A percentile compares a stretch with the other conserved stretches of the same genome.
phyloP scores from a whole-genome alignment of 92 coral and sea anemone species.

The Phymanthus crucifer region DNA sequence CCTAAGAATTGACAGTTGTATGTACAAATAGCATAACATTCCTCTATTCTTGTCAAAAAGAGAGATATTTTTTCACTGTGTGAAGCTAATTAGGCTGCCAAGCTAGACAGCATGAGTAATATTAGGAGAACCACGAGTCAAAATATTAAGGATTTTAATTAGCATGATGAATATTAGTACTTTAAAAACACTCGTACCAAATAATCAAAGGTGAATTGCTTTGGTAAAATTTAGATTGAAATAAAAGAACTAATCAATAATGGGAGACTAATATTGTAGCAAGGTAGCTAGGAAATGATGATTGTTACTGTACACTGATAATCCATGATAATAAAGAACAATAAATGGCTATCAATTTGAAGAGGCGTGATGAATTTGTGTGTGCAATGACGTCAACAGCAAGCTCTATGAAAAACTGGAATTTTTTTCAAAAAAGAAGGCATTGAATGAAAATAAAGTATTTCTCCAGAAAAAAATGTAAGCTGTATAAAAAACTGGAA shows the following conservation, averaged over 20 bases:
- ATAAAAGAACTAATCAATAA: neutral
- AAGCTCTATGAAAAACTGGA: too few species aligned
- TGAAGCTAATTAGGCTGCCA: neutral
- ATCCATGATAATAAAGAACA: too few species aligned
- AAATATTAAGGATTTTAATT: neutral
- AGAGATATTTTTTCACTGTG: neutral
- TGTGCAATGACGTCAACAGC: too few species aligned
- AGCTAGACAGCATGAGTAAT: neutral
- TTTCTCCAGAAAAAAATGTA: neutral
- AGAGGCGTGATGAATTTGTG: too few species aligned
- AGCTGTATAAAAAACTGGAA: too few species aligned
- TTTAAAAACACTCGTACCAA: neutral
- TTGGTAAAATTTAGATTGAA: neutral
- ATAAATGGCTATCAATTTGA: too few species aligned
- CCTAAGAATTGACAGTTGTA: neutral
- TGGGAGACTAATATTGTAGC: neutral
- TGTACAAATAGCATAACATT: neutral
- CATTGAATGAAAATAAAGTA: neutral
- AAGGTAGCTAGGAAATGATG: neutral
- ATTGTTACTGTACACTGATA: too few species aligned
- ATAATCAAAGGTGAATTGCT: neutral
- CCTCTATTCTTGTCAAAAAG: neutral
- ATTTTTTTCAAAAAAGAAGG: too few species aligned
- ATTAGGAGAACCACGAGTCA: neutral
- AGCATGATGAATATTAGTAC: neutral